Evolutionary conservation across 2,797 vertebrate genomes (phyloP), one percentile per base, ranked within the genome.

Genomic region (Pseudochaenichthys georgianus): DNA sequence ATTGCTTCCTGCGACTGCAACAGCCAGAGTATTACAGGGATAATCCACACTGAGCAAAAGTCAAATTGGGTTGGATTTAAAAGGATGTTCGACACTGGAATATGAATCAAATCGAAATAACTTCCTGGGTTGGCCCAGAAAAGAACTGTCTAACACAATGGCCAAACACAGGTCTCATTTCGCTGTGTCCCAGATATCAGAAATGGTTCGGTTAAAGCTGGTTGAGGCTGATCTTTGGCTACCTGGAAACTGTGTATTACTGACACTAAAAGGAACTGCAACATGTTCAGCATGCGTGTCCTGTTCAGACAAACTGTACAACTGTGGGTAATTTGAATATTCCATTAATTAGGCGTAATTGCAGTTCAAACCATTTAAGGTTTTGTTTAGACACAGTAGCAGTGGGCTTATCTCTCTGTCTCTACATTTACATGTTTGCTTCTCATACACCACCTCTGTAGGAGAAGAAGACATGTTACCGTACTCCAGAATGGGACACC

Each of bases 41-140:
- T 69, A 81, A 81, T 80, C 60, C 75, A 71, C 54, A 73, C 61
- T 53, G 65, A 61, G 77, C 42, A 46, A 21, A 23, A 78, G 57
- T 75, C 52, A 81, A 73, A 84, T 70, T 83, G 69, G 66, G 58
- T 23, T 70, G 83, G 75, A 11, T 48, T 72, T 54, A 74, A 74
- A 80, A 68, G 59, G 78, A 83, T 80, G 64, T 78, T 78, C 64
- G 55, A 65, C 60, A 78, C 50, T 50, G 69, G 60, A 75, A 68
- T 41, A 50, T 66, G 52, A 82, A 77, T 64, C 34, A 60, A 75
- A 34, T 19, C 43, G 13, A 67, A 78, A 71, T 69, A 54, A 45
- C 28, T 28, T 28, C 28, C 28, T 28, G 5, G 50, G 11, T 50
- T 72, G 68, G 53, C 57, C 50, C 52, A 67, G 41, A 77, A 64